Base-by-base conservation (phyloP, 2,113 vertebrate species). In the Macheiramphus alcinus region DNA sequence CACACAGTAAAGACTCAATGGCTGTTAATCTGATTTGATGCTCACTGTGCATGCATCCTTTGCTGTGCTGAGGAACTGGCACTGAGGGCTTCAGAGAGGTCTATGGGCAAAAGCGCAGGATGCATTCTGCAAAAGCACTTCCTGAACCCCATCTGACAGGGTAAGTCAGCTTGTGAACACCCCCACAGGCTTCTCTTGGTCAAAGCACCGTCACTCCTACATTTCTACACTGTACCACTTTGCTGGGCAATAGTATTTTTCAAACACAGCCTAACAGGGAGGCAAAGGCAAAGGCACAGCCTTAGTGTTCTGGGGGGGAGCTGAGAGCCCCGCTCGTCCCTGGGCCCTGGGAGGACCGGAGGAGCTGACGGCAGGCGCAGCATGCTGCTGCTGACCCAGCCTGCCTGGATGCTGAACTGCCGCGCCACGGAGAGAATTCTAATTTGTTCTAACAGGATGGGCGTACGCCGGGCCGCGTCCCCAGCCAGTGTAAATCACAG, bases 371-470 rank as follows among this genome's bases (percentile, higher is more conserved):
- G 86, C 58, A 50, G 56, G 52, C 17, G 2, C 67, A 56, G 86
- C 62, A n/a, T 8, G 17, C 91, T 68, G 87, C 56, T 3, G 4
- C 80, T 91, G 89, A 75, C 89, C 86, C 62, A 86, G 80, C 71
- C 95, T 79, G 78, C 79, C 58, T 70, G 73, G 61, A 65, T 72
- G 89, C 76, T 70, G 78, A 93, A 13, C 85, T 32, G 71, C 93
- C 1, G 20, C 0, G 0, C 86, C 74, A 23, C 85, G 59, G 84
- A 90, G 73, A 91, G 58, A 93, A 91, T 85, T 73, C 93, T 86
- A 53, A 93, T 97, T 96, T 95, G 95, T 85, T 91, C 86, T 93
- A 95, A 93, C 95, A 94, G 95, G 94, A 89, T 79, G 95, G 94
- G 94, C 22, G 53, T 88, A 36, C 6, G 3, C 80, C 0, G 34